Percentiles rank a stretch among this genome's conserved stretches.
Conservation (phyloP, 2,797 vertebrate genomes). For the Cyprinella venusta region DNA sequence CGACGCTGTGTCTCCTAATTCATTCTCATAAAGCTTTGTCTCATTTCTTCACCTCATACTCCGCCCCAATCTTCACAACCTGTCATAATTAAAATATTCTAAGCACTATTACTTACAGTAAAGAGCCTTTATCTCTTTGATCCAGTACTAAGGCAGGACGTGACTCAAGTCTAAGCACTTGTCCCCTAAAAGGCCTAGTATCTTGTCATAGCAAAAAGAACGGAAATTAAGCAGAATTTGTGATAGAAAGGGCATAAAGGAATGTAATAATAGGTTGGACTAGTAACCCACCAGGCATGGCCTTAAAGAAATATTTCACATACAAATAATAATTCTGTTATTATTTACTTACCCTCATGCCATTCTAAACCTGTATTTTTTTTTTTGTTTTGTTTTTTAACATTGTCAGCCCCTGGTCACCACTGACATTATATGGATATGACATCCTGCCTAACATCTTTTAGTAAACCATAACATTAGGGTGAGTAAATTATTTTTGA, state of each 20-base stretch:
- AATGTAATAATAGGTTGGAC: slow-evolving; percentile 6
- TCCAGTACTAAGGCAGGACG: not conserved
- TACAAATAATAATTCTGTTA: not conserved
- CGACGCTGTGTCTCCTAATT: slow-evolving; percentile 14
- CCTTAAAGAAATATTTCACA: not conserved
- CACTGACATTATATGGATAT: slow-evolving; percentile 1
- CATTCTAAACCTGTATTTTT: not conserved
- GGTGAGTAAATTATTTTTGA: not conserved
- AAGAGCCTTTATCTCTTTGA: slow-evolving; percentile 9
- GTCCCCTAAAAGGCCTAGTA: not conserved
- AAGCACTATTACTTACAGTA: slow-evolving; percentile 17
- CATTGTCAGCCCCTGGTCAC: not conserved
- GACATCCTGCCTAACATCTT: not conserved
- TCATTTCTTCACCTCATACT: slow-evolving; percentile 13
- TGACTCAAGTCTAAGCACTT: not conserved
- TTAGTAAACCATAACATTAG: not conserved
- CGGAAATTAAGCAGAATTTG: not conserved
- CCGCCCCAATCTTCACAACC: slow-evolving; percentile 22
- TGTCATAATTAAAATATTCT: slow-evolving; percentile 39
- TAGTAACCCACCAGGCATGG: not conserved
- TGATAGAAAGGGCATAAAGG: not conserved
- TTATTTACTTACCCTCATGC: not conserved
- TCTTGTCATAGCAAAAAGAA: not conserved
- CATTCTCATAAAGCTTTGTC: slow-evolving; percentile 36
- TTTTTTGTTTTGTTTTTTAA: not conserved